A percentile compares a stretch with the other conserved stretches of the same genome.
These are phyloP conservation scores for Amphimedon queenslandica DNA, from an alignment of 37 sponge, comb jelly and placozoan genomes.

Conservation along the genomic window DNA sequence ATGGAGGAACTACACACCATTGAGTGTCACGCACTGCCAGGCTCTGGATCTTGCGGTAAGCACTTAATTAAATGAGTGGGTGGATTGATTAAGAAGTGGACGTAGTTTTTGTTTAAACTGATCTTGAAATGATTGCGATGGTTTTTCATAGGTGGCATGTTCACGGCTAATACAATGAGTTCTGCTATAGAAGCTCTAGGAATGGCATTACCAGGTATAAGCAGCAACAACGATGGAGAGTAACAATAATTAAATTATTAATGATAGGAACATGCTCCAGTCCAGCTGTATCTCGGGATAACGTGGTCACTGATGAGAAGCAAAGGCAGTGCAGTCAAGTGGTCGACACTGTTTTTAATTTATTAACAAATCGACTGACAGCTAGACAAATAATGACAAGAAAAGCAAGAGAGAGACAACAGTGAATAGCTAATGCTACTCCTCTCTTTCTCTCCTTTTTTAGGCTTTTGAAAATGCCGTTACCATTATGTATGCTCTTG, in stretches of 20 bases:
- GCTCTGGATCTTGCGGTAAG: conserved; percentile 76
- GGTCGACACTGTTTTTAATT: conserved; percentile 42
- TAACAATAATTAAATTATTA: background rate
- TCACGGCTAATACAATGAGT: conserved; percentile 82
- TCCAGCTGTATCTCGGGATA: conserved; percentile 58
- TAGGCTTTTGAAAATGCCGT: conserved; percentile 86
- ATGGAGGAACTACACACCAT: conserved; percentile 63
- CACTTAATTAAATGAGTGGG: no score
- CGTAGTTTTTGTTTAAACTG: no score
- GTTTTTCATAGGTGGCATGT: conserved; percentile 71
- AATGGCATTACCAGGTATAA: conserved; percentile 58
- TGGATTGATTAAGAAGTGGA: no score
- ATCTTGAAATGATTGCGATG: no score
- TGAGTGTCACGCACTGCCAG: conserved; percentile 62
- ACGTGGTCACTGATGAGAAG: conserved; percentile 57
- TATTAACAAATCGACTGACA: conserved; percentile 20
- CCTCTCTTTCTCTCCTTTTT: background rate
- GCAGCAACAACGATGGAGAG: background rate
- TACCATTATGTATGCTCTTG: conserved; percentile 60
- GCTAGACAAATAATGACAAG: conserved; percentile 66
- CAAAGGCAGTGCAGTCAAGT: conserved; percentile 31
- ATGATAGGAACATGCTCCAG: conserved; percentile 56
- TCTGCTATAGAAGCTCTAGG: conserved; percentile 67
- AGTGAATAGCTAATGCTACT: background rate
- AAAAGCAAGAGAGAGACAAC: conserved; percentile 22